Conservation (phyloP, 1,140 invertebrate genomes). For the Drosophila lacteicornis region DNA sequence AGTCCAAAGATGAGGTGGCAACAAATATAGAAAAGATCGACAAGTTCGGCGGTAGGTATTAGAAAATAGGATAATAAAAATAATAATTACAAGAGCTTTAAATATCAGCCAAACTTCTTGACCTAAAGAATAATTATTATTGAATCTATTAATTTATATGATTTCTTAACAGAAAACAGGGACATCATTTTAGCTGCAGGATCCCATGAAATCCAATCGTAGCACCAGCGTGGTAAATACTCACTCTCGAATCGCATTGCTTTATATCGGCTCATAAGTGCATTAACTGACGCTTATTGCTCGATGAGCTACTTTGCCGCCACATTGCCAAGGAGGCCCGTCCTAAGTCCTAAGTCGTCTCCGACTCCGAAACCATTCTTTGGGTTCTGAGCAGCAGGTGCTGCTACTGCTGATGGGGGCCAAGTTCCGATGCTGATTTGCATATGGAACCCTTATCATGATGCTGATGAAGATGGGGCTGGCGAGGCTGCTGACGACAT, state of each 20-base stretch:
- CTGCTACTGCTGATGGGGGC: constrained; percentile 8
- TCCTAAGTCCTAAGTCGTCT: constrained; percentile 8
- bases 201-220: not conserved
- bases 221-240: not conserved
- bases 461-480: constrained; percentile 51
- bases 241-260: constrained; percentile 3
- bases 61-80: not conserved
- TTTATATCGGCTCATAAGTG: constrained; percentile 18
- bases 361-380: constrained; percentile 32
- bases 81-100: no score
- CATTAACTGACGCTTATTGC: constrained; percentile 45
- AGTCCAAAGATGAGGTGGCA: not conserved
- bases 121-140: not conserved
- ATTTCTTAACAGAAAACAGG: no score
- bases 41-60: not conserved
- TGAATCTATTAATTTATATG: not conserved
- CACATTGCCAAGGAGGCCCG: constrained; percentile 10
- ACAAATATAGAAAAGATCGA: not conserved
- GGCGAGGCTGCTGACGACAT: constrained; percentile 57
- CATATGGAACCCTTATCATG: constrained; percentile 80
- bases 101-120: no score
- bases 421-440: constrained; percentile 70
- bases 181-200: no score
- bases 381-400: constrained; percentile 7
- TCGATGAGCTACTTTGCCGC: constrained; percentile 46